Percentiles rank a stretch among this genome's conserved stretches.
phyloP scores from a whole-genome alignment of 2,113 vertebrate species.

The Forbesichthys agassizii region DNA sequence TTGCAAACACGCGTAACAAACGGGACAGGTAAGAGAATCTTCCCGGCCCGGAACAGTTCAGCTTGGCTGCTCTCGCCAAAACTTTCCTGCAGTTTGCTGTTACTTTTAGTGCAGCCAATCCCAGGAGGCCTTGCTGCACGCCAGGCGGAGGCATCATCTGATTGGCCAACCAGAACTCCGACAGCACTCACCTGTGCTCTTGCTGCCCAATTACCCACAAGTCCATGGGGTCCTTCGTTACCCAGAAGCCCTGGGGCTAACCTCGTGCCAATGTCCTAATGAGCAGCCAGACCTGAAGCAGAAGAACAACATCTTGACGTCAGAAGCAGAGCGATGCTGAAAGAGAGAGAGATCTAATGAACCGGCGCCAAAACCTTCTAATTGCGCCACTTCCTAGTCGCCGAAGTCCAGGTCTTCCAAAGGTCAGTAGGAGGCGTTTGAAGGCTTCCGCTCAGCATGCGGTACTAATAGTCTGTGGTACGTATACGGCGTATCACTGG shows the following conservation, averaged over 20 bases:
- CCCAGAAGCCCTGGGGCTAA: slow-evolving; percentile 70
- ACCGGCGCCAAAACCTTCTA: background rate
- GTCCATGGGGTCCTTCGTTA: slow-evolving; percentile 70
- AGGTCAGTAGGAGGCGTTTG: too few relatives aligned
- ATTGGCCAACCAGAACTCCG: slow-evolving; percentile 76
- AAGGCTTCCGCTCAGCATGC: too few relatives aligned
- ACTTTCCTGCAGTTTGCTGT: slow-evolving; percentile 53
- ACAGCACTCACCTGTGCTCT: slow-evolving; percentile 74
- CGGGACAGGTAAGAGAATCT: slow-evolving; percentile 37
- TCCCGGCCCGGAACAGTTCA: slow-evolving; percentile 34
- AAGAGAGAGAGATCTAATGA: background rate
- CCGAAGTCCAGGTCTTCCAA: too few relatives aligned
- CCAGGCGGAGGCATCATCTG: slow-evolving; percentile 62
- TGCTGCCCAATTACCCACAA: slow-evolving; percentile 76
- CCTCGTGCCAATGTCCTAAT: slow-evolving; percentile 64
- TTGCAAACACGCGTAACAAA: slow-evolving; percentile 20
- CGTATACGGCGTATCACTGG: too few relatives aligned
- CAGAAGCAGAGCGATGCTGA: too few relatives aligned
- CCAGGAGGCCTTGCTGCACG: slow-evolving; percentile 51
- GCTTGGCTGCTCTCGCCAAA: slow-evolving; percentile 53
- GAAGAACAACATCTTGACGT: slow-evolving; percentile 1
- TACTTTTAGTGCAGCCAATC: slow-evolving; percentile 45
- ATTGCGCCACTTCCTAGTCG: too few relatives aligned
- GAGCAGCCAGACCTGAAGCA: slow-evolving; percentile 46
- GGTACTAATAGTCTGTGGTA: too few relatives aligned